Conservation (phyloP, 1,140 invertebrate genomes). For the Euura lappo region DNA sequence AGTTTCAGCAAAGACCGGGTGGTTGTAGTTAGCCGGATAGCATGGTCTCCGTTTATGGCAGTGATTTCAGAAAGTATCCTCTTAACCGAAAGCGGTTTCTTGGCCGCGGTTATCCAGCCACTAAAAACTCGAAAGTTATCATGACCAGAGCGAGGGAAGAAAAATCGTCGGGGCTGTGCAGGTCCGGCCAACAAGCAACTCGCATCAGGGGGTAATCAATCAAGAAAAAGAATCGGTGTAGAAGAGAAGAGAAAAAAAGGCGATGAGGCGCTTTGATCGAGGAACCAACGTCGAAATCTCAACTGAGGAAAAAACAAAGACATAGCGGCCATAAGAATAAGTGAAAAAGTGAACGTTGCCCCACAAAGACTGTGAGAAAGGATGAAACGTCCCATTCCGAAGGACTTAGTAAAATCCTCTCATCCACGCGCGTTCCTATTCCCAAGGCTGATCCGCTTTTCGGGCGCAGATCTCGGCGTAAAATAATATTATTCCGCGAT, state of each 20-base stretch:
- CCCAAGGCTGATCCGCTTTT: background rate
- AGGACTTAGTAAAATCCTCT: conserved; percentile 46
- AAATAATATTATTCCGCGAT: conserved; percentile 12
- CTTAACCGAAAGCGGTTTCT: background rate
- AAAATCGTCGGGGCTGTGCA: too few relatives aligned
- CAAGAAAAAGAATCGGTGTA: too few relatives aligned
- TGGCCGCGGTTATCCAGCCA: background rate
- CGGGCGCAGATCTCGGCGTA: conserved; percentile 10
- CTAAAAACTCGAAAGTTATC: too few relatives aligned
- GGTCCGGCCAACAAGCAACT: too few relatives aligned
- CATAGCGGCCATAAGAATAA: background rate
- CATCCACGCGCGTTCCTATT: conserved; percentile 32
- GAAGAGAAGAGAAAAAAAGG: conserved; percentile 21
- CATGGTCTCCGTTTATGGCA: background rate
- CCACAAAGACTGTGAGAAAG: conserved; percentile 10
- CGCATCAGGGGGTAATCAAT: too few relatives aligned
- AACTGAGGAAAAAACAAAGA: too few relatives aligned
- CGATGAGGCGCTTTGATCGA: background rate
- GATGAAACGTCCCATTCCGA: conserved; percentile 40
- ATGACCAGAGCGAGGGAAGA: too few relatives aligned
- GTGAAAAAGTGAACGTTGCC: too few relatives aligned
- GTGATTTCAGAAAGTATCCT: background rate
- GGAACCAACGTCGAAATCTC: background rate
- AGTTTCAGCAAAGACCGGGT: too few relatives aligned
- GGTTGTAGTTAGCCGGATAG: background rate